These are phyloP conservation scores for Paratrypauchen microcephalus DNA, from an alignment of 2,797 vertebrate species.

Conservation along the genomic window DNA sequence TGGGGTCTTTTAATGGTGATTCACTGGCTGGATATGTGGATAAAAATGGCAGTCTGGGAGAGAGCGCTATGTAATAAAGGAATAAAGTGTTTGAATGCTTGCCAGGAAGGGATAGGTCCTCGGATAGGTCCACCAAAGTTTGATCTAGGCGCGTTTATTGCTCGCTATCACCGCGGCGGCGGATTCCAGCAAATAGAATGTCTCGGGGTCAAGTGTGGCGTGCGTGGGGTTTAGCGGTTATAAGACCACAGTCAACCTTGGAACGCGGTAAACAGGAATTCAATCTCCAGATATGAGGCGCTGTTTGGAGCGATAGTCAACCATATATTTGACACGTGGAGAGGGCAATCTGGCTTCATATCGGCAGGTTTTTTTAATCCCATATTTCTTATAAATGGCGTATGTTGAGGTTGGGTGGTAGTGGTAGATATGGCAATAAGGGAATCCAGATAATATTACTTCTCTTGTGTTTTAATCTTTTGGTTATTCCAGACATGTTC, in stretches of 20 bases:
- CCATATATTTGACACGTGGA: constrained; percentile 32
- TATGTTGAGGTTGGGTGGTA: not conserved
- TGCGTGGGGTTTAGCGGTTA: constrained; percentile 62
- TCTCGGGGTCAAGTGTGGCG: constrained; percentile 61
- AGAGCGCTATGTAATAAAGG: constrained; percentile 77
- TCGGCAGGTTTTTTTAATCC: constrained; percentile 24
- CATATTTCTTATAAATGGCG: constrained; percentile 19
- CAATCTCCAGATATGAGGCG: constrained; percentile 31
- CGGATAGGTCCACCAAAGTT: constrained; percentile 72
- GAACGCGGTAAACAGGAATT: constrained; percentile 63
- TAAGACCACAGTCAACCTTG: constrained; percentile 61
- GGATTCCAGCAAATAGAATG: constrained; percentile 52
- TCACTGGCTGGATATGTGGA: constrained; percentile 80
- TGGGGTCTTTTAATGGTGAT: constrained; percentile 82
- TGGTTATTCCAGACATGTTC: too few relatives aligned
- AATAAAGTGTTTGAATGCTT: constrained; percentile 74
- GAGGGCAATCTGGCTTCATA: constrained; percentile 24
- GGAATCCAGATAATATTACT: not conserved
- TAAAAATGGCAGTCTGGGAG: constrained; percentile 82
- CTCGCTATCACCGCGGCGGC: constrained; percentile 59
- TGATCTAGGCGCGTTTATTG: constrained; percentile 73
- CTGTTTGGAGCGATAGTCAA: constrained; percentile 46
- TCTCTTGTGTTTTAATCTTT: not conserved
- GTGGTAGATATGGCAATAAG: not conserved
- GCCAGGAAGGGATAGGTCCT: constrained; percentile 60